Evolutionary conservation across 2,888 invertebrate species (phyloP), one percentile per base, ranked within the genome.

Genomic region (Entomobrya proxima): DNA sequence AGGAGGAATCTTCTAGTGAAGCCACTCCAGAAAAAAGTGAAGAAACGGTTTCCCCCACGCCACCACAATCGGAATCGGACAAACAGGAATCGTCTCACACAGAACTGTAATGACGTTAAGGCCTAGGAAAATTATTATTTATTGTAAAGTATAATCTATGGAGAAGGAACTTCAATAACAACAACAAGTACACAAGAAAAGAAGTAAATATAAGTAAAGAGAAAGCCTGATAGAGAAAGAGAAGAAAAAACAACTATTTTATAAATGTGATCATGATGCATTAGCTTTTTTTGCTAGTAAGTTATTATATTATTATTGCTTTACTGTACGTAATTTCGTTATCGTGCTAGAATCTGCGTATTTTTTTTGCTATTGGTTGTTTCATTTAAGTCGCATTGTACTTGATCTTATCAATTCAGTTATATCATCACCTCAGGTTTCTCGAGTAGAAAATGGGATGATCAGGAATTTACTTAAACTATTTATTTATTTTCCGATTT

Each of bases 91-190:
- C 85, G 13, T 35, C 84, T 15, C 85, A 85, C 47, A 85, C 78
- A 13, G 85, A 85, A 74, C 85, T 85, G 58, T 85, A 85, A 85
- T 85, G 85, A 85, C 64, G 64, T 64, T 72, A 64, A 37, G 37
- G 9, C 44, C 30, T 74, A 78, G 78, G 74, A 69, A 52, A 69
- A 47, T 35, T 64, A n/a, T 24, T 64, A 50, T 50, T 21, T 37
- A 55, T 76, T 76, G n/a, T 37, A 58, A 18, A 37, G n/a, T 18
- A 76, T 35, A 37, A 4, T 11, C n/a, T 69, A 5, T 55, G 11
- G 55, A 27, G 27, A n/a, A n/a, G 37, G 37, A 35, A 37, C 18
- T 37, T 37, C 47, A 47, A 47, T n/a, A 47, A 47, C 47, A 9
- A 47, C 64, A 64, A 35, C 18, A 64, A 37, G 64, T 64, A 64